Evolutionary conservation across 2,113 vertebrate species (phyloP).

Genomic region (Geococcyx californianus): DNA sequence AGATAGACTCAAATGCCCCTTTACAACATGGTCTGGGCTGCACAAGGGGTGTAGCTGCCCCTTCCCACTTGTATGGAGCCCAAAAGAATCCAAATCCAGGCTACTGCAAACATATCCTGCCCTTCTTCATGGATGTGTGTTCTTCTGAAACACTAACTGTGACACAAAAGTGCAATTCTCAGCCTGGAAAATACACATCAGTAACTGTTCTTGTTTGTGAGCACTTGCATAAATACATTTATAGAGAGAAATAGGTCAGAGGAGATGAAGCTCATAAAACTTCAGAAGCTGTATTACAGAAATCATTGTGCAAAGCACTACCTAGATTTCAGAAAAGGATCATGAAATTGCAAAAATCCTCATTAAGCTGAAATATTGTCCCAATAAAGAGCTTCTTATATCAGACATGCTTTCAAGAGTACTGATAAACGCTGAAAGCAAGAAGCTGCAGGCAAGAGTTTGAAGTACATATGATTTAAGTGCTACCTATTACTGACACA

Average conservation of each 20-base stretch:
- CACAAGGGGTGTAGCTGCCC: background rate
- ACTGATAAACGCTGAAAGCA: slow-evolving; percentile 53
- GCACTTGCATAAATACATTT: background rate
- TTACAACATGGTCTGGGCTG: background rate
- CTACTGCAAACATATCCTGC: background rate
- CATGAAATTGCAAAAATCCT: slow-evolving; percentile 33
- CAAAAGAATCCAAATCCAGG: background rate
- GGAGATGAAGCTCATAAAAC: background rate
- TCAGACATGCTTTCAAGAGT: slow-evolving; percentile 15
- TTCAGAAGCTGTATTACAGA: slow-evolving; percentile 1
- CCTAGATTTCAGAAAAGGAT: slow-evolving; percentile 26
- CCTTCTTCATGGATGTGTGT: background rate
- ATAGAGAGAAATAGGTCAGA: slow-evolving; percentile 11
- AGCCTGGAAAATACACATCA: background rate
- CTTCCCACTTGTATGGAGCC: background rate
- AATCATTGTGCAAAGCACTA: background rate
- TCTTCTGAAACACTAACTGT: background rate
- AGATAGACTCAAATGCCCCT: rapidly evolving
- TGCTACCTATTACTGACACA: slow-evolving; percentile 32
- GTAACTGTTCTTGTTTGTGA: background rate
- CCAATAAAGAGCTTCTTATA: slow-evolving; percentile 13
- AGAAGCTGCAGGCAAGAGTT: slow-evolving; percentile 30
- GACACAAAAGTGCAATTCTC: background rate
- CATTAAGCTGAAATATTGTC: slow-evolving; percentile 54
- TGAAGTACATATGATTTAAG: slow-evolving; percentile 51